Evolutionary conservation across 2,113 vertebrate species (phyloP), one percentile per base, ranked within the genome.

Genomic region (Columbina picui): DNA sequence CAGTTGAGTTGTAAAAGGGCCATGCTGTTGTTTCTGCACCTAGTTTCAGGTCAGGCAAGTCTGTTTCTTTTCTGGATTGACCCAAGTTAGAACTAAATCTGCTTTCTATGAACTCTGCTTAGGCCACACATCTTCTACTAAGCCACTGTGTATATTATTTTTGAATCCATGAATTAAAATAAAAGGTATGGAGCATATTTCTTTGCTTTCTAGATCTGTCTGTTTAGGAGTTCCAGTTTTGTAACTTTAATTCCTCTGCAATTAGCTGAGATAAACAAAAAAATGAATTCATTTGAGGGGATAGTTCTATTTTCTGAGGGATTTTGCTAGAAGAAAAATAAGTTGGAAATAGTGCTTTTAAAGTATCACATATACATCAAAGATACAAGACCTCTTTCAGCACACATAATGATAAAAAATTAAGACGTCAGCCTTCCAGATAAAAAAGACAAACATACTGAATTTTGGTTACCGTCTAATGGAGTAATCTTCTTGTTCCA

Each of bases 281-380:
- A 96, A 84, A 71, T 38, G 26, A 73, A 75, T 94, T 86, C 29
- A 90, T 91, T 95, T 90, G 34, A 59, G 12, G 17, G 30, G 83
- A 85, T 75, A 92, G 10, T n/a, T 80, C 70, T 94, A 7, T 94
- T 96, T 96, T 94, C 68, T 86, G 90, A 96, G 93, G 61, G 50
- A 84, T 76, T 97, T 95, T 94, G 26, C 52, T 94, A 90, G 32
- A 80, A 95, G 43, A 61, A 94, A 94, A 92, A 70, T 86, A 92
- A 94, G 52, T 90, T 87, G 47, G 29, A 84, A 84, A 81, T 27
- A 77, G 41, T 89, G 38, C 8, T 84, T 96, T 93, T 87, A 67
- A 79, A 70, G 11, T 96, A 76, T 79, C 85, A 83, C 57, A 86
- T 45, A 43, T 53, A 17, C 56, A 74, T 74, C n/a, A 78, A 80